These are phyloP conservation scores for Papilio machaon DNA, from an alignment of 1,140 invertebrate species.

Conservation along the genomic window DNA sequence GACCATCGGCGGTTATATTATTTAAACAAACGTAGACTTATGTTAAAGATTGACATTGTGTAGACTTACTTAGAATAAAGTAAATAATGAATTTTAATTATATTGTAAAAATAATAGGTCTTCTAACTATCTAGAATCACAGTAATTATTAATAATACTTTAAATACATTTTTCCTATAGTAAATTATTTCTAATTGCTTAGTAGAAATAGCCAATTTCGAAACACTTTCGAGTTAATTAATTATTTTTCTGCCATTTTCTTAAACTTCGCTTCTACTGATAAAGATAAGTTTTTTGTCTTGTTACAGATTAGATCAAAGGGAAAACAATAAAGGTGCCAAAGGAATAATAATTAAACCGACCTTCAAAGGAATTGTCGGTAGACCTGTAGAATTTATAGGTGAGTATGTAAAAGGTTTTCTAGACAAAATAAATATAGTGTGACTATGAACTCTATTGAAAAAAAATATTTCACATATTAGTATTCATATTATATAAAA, in stretches of 20 bases:
- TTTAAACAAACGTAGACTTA: too few relatives aligned
- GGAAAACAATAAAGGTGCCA: constrained; percentile 84
- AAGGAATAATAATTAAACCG: constrained; percentile 91
- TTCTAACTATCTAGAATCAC: too few relatives aligned
- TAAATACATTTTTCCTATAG: too few relatives aligned
- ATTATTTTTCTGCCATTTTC: neutral
- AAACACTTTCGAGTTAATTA: neutral
- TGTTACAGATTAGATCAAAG: constrained; percentile 75
- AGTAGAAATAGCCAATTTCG: neutral
- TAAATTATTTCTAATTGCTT: neutral
- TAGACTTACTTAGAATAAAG: too few relatives aligned
- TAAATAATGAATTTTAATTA: too few relatives aligned
- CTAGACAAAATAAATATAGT: neutral
- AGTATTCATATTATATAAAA: too few relatives aligned
- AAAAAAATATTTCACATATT: too few relatives aligned
- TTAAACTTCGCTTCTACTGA: constrained; percentile 21
- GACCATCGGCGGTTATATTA: too few relatives aligned
- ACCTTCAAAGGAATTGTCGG: constrained; percentile 93
- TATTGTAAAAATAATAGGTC: too few relatives aligned
- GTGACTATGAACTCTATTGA: neutral
- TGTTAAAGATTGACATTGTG: too few relatives aligned
- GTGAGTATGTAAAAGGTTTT: constrained; percentile 82
- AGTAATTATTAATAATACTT: too few relatives aligned
- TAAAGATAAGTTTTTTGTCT: constrained; percentile 47
- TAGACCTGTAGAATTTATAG: constrained; percentile 97